Evolutionary conservation across 2,113 vertebrate genomes (phyloP).

Genomic region (Lagopus muta): DNA sequence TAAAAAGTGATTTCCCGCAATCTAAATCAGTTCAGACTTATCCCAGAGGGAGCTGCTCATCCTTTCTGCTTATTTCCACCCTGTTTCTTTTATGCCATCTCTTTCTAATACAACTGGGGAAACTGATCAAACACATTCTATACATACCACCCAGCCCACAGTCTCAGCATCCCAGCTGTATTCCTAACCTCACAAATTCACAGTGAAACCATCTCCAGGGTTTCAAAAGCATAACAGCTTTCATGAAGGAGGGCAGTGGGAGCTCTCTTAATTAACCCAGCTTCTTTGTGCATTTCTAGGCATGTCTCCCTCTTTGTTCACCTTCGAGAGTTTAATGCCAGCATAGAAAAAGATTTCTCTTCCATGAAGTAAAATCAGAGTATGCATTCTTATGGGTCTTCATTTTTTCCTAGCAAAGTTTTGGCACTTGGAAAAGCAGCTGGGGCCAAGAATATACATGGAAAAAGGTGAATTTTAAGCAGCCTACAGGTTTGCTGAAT

Average conservation of each 20-base stretch:
- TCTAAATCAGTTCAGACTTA: slow-evolving; percentile 61
- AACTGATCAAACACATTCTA: slow-evolving; percentile 84
- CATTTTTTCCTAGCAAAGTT: slow-evolving; percentile 15
- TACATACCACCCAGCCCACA: slow-evolving; percentile 79
- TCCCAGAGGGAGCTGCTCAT: slow-evolving; percentile 42
- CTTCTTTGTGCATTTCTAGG: slow-evolving; percentile 45
- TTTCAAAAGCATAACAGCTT: slow-evolving; percentile 70
- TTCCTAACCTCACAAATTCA: slow-evolving; percentile 75
- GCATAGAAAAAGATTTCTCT: neutral
- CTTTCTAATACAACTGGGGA: slow-evolving; percentile 71
- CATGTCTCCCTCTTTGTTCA: slow-evolving; percentile 45
- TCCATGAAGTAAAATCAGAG: neutral
- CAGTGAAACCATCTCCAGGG: slow-evolving; percentile 70
- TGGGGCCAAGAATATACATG: neutral
- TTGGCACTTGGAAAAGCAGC: neutral
- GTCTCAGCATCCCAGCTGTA: slow-evolving; percentile 74
- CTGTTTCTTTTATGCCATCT: slow-evolving; percentile 67
- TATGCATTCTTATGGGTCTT: neutral
- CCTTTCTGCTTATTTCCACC: slow-evolving; percentile 61
- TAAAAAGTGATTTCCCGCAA: neutral
- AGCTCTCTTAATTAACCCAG: slow-evolving; percentile 56
- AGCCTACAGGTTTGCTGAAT: neutral
- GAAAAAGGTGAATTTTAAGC: slow-evolving; percentile 19
- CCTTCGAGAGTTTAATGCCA: slow-evolving; percentile 37
- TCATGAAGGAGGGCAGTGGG: slow-evolving; percentile 62